Base-by-base conservation (phyloP, 2,113 vertebrate genomes). In the Scolopax mira region DNA sequence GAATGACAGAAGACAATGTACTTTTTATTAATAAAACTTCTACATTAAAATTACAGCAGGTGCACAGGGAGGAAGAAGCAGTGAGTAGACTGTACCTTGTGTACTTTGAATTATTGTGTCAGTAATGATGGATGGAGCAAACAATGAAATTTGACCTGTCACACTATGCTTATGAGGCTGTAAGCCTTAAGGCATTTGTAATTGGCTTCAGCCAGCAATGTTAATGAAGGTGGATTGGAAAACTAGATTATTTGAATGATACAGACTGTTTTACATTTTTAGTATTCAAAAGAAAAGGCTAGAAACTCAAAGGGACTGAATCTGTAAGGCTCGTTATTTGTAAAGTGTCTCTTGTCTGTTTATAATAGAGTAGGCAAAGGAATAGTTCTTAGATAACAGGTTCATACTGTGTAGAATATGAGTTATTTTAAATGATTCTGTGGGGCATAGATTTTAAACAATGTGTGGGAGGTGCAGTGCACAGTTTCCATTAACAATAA, bases 91-190 rank as follows among this genome's bases (percentile, higher is more conserved):
- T 80, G 41, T 95, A 71, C 55, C 69, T 79, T 85, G 64, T 95
- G 64, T 96, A 69, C 84, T 96, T 89, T 74, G 95, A 95, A 75
- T 97, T 94, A 91, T 66, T 69, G 73, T 95, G 93, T 94, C 96
- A 90, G 71, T 73, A 84, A 48, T 88, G 93, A 95, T 95, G 89
- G 79, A 95, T 96, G 94, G 93, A 88, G 31, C 60, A 75, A 88
- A 94, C 90, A 81, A 79, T 94, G 57, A 97, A 95, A 80, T 90
- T 35, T 96, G 97, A 88, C 94, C 94, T 92, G 72, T 89, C 85
- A 54, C 66, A 46, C 79, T 89, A 35, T 61, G 77, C 74, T 97
- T 96, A 79, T 88, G 74, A 90, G 71, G 90, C 79, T 81, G 8
- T 75, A 42, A 87, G 67, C 74, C 75, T 85, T 70, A 80, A 93